phyloP scores from a whole-genome alignment of 2,888 invertebrate genomes.

The Melieria omissa region DNA sequence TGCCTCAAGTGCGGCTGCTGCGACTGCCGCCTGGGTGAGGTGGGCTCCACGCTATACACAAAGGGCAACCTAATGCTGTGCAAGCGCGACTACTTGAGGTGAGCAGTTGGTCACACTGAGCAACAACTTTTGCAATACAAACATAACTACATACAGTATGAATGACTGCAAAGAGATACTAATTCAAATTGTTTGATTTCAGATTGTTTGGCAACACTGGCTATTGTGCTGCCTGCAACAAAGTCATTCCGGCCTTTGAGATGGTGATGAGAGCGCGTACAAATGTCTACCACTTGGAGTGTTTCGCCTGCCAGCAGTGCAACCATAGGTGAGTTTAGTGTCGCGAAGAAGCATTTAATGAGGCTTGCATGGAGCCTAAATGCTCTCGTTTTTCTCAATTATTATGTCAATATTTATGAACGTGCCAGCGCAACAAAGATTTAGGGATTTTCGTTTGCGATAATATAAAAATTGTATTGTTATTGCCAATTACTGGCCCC shows the following conservation, averaged over 20 bases:
- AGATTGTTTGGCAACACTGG: slow-evolving; percentile 96
- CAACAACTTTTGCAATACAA: slow-evolving; percentile 1
- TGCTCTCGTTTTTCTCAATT: too few species aligned
- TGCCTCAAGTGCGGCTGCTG: slow-evolving; percentile 98
- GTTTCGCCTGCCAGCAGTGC: slow-evolving; percentile 98
- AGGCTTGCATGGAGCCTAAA: too few species aligned
- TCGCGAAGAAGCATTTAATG: too few species aligned
- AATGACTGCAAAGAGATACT: neutral
- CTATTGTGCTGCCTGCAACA: slow-evolving; percentile 96
- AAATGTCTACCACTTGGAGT: slow-evolving; percentile 97
- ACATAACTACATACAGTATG: neutral
- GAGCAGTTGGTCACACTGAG: slow-evolving; percentile 36
- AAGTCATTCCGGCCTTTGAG: slow-evolving; percentile 98
- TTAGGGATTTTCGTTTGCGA: too few species aligned
- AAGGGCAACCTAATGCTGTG: slow-evolving; percentile 96
- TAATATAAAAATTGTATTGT: too few species aligned
- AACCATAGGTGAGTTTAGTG: slow-evolving; percentile 87
- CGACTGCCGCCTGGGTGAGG: slow-evolving; percentile 95
- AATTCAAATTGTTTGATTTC: slow-evolving; percentile 44
- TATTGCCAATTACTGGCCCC: too few species aligned
- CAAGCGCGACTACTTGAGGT: slow-evolving; percentile 96
- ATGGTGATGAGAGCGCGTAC: slow-evolving; percentile 98
- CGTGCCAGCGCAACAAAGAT: too few species aligned
- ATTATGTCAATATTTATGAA: too few species aligned
- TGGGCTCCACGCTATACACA: slow-evolving; percentile 94